Conservation (phyloP, 2,888 invertebrate species). For the Trachelus iudaicus region DNA sequence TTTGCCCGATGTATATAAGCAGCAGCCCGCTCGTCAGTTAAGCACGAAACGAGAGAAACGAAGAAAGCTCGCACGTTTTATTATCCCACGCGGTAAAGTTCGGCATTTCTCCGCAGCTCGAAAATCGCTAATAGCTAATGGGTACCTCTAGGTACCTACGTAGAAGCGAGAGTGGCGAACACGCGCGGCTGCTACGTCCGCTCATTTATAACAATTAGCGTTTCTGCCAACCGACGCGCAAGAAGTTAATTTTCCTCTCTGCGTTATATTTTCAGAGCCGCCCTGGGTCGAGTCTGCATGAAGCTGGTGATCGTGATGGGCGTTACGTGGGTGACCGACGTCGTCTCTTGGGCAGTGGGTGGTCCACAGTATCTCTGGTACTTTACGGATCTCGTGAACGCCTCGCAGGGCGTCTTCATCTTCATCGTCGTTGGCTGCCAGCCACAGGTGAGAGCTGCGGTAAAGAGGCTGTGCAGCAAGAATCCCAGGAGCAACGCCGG, state of each 20-base stretch:
- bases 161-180: too few relatives aligned
- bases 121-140: too few relatives aligned
- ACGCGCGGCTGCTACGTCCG: not conserved
- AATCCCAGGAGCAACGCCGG: conserved; percentile 69
- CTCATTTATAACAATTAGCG: conserved; percentile 55
- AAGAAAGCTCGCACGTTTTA: too few relatives aligned
- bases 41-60: too few relatives aligned
- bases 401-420: conserved; percentile 88
- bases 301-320: conserved; percentile 88
- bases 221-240: conserved; percentile 7
- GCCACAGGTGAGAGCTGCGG: conserved; percentile 81
- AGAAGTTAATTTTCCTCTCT: conserved; percentile 3
- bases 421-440: conserved; percentile 91
- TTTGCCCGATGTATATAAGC: too few relatives aligned
- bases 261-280: conserved; percentile 71
- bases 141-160: too few relatives aligned
- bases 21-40: too few relatives aligned
- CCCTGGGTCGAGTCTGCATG: conserved; percentile 84
- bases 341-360: conserved; percentile 85
- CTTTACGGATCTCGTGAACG: conserved; percentile 86
- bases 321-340: conserved; percentile 81
- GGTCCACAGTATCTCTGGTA: conserved; percentile 86
- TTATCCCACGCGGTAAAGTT: too few relatives aligned
- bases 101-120: too few relatives aligned
- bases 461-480: conserved; percentile 74